These are phyloP conservation scores for Typhlomys cinereus DNA, from an alignment of 2,113 vertebrate genomes.

Conservation along the genomic window DNA sequence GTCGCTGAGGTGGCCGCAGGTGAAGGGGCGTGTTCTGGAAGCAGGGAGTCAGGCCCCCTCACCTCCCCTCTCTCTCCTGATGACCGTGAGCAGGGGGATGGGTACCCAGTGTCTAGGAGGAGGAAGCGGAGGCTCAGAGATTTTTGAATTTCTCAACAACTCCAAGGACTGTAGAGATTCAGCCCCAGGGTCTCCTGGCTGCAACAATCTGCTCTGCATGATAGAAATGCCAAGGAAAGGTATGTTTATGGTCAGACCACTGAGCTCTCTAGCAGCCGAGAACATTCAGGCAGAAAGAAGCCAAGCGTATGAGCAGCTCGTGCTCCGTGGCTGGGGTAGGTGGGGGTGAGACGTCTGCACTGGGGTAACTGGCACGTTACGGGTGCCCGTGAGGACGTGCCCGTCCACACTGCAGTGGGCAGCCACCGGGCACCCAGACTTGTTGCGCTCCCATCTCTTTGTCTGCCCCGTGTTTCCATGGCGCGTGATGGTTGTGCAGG, in stretches of 20 bases:
- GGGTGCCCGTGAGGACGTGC: rapidly evolving
- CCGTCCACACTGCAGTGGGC: not conserved
- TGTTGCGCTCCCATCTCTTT: not conserved
- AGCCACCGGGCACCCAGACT: not conserved
- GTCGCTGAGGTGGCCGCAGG: not conserved
- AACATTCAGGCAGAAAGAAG: not conserved
- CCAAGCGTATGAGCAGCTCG: not conserved
- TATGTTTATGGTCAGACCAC: not conserved
- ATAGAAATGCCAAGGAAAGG: not conserved
- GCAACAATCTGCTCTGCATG: not conserved
- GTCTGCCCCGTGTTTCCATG: not conserved
- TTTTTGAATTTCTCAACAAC: not conserved
- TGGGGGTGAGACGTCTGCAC: not conserved
- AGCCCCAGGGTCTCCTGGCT: not conserved
- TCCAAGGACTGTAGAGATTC: not conserved
- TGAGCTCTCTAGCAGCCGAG: not conserved
- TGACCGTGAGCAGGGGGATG: no score
- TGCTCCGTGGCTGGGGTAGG: not conserved
- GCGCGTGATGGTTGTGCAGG: not conserved
- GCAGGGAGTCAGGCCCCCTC: not conserved
- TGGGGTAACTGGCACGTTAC: not conserved
- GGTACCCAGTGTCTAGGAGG: not conserved
- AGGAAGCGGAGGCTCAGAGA: not conserved
- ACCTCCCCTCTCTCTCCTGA: no score
- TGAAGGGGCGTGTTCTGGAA: not conserved